These are phyloP conservation scores for Perca schrenkii DNA, from an alignment of 2,113 vertebrate species.

Conservation along the genomic window DNA sequence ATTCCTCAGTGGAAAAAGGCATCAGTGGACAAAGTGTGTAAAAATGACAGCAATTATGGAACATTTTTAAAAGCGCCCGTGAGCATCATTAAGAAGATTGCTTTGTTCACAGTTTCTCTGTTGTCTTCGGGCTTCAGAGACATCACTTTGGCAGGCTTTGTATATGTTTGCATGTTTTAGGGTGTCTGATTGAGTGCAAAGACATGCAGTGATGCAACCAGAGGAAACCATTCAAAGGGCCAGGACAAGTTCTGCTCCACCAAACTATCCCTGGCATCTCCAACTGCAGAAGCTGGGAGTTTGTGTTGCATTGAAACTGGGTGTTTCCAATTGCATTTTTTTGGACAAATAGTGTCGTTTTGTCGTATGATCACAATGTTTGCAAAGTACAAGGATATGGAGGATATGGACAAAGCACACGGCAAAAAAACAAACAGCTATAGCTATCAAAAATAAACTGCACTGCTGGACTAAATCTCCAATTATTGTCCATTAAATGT, in stretches of 20 bases:
- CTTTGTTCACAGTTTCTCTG: constrained; percentile 14
- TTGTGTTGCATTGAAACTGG: constrained; percentile 6
- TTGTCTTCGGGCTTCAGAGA: constrained; percentile 16
- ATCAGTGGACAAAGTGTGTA: constrained; percentile 11
- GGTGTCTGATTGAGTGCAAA: constrained; percentile 48
- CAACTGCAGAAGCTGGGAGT: constrained; percentile 24
- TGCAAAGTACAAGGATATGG: not conserved
- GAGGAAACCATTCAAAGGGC: constrained; percentile 63
- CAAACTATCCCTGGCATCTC: constrained; percentile 48
- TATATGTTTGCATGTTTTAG: constrained; percentile 59
- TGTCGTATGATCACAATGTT: not conserved
- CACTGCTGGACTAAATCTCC: not conserved
- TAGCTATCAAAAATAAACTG: not conserved
- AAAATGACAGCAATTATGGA: constrained; percentile 50
- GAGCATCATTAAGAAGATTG: constrained; percentile 28
- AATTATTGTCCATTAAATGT: constrained; percentile 28
- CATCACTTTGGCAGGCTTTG: constrained; percentile 20
- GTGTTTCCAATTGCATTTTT: not conserved
- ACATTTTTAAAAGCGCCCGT: constrained; percentile 22
- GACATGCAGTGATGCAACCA: constrained; percentile 72
- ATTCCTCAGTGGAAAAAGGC: not conserved
- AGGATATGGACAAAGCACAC: constrained; percentile 3
- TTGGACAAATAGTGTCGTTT: not conserved
- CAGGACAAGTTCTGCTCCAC: constrained; percentile 33
- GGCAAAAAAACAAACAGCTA: not conserved